Evolutionary conservation across 2,797 vertebrate species (phyloP), one percentile per base, ranked within the genome.

Genomic region (Falco berigora): DNA sequence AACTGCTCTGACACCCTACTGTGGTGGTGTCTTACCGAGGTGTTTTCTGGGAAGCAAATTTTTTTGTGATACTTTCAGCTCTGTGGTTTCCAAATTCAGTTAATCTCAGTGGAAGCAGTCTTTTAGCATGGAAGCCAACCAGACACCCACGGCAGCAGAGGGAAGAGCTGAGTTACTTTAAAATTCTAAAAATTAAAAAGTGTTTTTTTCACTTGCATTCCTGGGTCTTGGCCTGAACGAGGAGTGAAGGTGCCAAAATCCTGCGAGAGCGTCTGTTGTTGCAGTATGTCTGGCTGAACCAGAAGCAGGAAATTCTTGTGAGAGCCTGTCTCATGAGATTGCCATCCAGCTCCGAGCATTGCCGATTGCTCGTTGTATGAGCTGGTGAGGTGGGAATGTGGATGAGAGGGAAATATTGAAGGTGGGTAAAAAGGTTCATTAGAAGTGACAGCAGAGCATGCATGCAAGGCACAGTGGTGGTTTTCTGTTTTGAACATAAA

Each of bases 301-400:
- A 97, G 96, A 84, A 96, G 97, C 96, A 97, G 97, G 97, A 97
- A 97, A 97, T 97, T 95, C 96, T 96, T 97, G 92, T 88, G 95
- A 97, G 96, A 97, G 94, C 89, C 96, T 96, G 96, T 97, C 96
- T 97, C 97, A 77, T 87, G 96, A 94, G 95, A 94, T 95, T 96
- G 96, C 96, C 97, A 97, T 95, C 97, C 95, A 96, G 87, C 55
- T 84, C 92, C 44, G 32, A 96, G 89, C 77, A 67, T 86, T 87
- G 77, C 89, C 6, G 42, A 68, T 90, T 62, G 42, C 66, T 90
- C 4, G 3, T 46, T 82, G 56, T 47, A 46, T 75, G 79, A 95
- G 52, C 50, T 88, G 63, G 55, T 83, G 87, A 95, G 79, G 63
- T 89, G 93, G 86, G 86, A 94, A 88, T 64, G 88, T 55, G 66